phyloP scores from a whole-genome alignment of 2,113 vertebrate genomes.

The Forbesichthys papilliferus region DNA sequence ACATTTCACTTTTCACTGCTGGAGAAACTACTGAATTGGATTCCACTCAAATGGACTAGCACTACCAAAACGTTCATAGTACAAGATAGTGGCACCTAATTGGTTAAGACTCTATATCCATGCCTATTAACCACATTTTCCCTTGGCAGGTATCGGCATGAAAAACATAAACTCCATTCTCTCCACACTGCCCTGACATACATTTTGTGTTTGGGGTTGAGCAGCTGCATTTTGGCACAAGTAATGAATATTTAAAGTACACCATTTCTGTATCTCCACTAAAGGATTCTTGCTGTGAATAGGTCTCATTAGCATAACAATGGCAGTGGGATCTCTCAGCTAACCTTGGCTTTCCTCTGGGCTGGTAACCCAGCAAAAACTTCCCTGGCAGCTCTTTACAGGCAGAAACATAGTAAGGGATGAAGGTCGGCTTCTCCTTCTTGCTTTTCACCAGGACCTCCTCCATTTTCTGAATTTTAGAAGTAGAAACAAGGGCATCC shows the following conservation, averaged over 20 bases:
- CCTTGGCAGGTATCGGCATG: neutral
- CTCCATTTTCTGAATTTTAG: constrained; percentile 84
- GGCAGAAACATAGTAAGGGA: constrained; percentile 87
- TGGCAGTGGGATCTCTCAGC: constrained; percentile 18
- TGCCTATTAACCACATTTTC: constrained; percentile 6
- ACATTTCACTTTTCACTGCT: neutral
- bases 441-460: constrained; percentile 86
- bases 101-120: neutral
- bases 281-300: constrained; percentile 17
- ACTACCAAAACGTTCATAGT: no score
- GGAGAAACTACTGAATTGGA: neutral
- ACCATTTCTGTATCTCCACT: constrained; percentile 11
- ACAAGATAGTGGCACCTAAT: neutral
- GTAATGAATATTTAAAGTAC: neutral
- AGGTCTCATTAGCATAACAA: constrained; percentile 38
- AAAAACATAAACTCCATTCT: constrained; percentile 12
- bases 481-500: neutral
- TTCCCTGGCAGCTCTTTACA: constrained; percentile 90
- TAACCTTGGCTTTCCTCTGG: constrained; percentile 85
- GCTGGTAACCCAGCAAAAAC: constrained; percentile 87
- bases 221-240: neutral
- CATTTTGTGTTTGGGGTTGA: constrained; percentile 21
- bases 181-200: constrained; percentile 25
- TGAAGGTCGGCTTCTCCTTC: constrained; percentile 89
- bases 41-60: no score